A percentile compares a stretch with the other conserved stretches of the same genome.
Evolutionary conservation across 2,113 vertebrate genomes (phyloP).

Genomic region (Mastomys coucha): DNA sequence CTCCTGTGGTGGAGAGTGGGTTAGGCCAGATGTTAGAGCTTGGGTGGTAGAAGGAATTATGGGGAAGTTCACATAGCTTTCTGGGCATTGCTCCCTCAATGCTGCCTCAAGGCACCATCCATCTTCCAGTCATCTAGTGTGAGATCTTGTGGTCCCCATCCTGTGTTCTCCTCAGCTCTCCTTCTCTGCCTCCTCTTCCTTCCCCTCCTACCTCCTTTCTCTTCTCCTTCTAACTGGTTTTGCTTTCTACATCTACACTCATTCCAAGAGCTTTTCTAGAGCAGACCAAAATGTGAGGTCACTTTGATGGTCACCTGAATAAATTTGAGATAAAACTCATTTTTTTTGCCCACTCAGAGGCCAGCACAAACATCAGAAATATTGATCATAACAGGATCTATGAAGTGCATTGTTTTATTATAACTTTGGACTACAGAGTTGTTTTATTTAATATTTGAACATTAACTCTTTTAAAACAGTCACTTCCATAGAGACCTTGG

Average conservation of each 20-base stretch:
- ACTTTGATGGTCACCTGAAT: neutral
- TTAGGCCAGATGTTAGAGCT: neutral
- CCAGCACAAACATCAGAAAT: neutral
- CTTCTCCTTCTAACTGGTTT: neutral
- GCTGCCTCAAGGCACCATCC: neutral
- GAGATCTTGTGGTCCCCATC: accelerated
- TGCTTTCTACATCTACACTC: neutral
- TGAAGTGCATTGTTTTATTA: neutral
- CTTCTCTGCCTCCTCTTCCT: neutral
- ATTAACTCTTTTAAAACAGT: neutral
- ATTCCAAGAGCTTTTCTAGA: neutral
- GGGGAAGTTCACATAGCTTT: neutral
- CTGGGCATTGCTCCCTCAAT: neutral
- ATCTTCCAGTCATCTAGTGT: neutral
- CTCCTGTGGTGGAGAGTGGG: neutral
- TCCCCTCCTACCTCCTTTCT: too few species aligned
- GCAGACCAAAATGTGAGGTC: neutral
- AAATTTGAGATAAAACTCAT: neutral
- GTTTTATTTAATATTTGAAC: neutral
- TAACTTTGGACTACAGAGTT: neutral
- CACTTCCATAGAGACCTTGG: neutral
- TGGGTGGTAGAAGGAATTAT: neutral
- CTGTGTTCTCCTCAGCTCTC: accelerated
- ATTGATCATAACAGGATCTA: neutral
- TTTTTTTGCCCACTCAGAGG: neutral